Base-by-base conservation (phyloP, 2,888 invertebrate species). In the Bombylius discolor region DNA sequence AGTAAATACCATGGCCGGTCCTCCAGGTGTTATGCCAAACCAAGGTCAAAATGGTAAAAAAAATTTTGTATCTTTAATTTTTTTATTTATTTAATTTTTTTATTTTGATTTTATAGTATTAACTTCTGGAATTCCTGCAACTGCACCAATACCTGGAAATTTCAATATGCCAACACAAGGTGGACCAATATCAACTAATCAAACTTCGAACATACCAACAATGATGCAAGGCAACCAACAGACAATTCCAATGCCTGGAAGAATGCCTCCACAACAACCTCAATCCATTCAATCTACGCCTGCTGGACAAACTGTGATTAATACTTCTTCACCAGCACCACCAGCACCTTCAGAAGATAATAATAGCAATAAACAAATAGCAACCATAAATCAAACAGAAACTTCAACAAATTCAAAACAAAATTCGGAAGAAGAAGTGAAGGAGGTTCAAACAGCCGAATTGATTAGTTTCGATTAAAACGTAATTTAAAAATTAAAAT, bases 381-480 rank as follows among this genome's bases (percentile, higher is more conserved):
- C 49, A 9, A 13, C 51, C 12, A 39, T 32, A 31, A 42, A 33
- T 44, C 52, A 57, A 48, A 36, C 36, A 11, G 34, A 36, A 8
- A 36, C 66, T n/a, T 67, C 67, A 23, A 68, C 68, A 14, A 66
- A 64, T 57, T 69, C 64, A 56, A 72, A 66, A 58, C 71, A 67
- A 68, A 71, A 62, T 54, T 67, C 65, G 33, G 72, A 70, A 4
- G 70, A 70, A 39, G 69, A 68, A 31, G 75, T 77, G 49, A 62
- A 69, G 31, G 78, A 78, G 61, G 76, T 79, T 1, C 78, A 79
- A 64, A 87, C 87, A 4, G 89, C 85, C 14, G 89, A 89, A 73
- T 77, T 90, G 45, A 90, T 90, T 62, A 85, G 84, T 68, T 90
- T 90, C 64, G 89, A 89, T 77, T 89, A 78, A 80, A 68, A 11